A percentile compares a stretch with the other conserved stretches of the same genome.
These are phyloP conservation scores for Pantherophis guttatus DNA, from an alignment of 2,113 vertebrate species.

Conservation along the genomic window DNA sequence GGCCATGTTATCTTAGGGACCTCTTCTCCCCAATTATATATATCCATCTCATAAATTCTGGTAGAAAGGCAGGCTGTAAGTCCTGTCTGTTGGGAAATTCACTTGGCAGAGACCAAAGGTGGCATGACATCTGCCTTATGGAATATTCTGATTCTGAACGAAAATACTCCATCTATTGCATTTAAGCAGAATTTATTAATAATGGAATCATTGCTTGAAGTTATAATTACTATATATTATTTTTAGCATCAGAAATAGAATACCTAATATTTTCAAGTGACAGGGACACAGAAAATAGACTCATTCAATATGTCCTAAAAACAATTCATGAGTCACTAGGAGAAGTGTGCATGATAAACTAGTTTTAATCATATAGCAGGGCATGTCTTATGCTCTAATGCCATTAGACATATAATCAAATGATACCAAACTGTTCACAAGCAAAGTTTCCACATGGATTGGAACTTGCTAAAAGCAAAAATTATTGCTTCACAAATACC, in stretches of 20 bases:
- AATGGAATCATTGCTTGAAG: not conserved
- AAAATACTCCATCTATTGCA: not conserved
- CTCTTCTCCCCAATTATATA: not conserved
- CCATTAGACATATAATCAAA: not conserved
- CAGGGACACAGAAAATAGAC: not conserved
- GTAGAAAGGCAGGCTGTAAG: not conserved
- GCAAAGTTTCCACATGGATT: not conserved
- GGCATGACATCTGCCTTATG: not conserved
- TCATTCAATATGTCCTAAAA: not conserved
- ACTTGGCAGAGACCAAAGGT: not conserved
- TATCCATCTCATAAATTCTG: not conserved
- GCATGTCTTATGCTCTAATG: not conserved
- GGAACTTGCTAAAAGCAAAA: slow-evolving; percentile 7
- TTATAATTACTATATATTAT: not conserved
- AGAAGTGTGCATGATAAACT: not conserved
- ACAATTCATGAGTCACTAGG: no score
- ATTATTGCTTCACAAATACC: not conserved
- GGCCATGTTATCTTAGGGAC: not conserved
- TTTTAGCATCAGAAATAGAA: not conserved
- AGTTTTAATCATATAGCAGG: not conserved
- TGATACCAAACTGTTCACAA: not conserved
- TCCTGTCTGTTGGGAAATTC: not conserved
- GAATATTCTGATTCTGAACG: not conserved
- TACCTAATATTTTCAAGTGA: not conserved
- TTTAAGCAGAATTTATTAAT: not conserved